Evolutionary conservation across 2,797 vertebrate species (phyloP).

Genomic region (Micropoecilia bifurca): DNA sequence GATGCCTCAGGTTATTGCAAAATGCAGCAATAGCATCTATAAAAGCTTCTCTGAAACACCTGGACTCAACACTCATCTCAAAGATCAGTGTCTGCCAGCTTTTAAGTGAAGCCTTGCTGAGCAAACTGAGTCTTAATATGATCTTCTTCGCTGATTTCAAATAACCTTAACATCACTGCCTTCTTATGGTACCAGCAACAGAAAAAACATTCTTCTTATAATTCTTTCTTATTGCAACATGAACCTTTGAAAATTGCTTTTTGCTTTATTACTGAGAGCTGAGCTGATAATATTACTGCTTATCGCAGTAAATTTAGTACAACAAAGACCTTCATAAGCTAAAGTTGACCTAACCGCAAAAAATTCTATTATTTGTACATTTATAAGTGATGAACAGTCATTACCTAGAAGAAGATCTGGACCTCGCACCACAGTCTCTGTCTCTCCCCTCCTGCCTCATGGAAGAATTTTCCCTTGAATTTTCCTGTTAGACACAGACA

Average conservation of each 20-base stretch:
- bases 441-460: slow-evolving; percentile 84
- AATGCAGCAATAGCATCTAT: not conserved
- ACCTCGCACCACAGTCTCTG: slow-evolving; percentile 83
- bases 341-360: not conserved
- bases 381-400: slow-evolving; percentile 1
- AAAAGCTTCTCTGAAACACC: not conserved
- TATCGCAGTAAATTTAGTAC: not conserved
- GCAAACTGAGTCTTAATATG: not conserved
- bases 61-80: not conserved
- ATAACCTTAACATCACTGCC: not conserved
- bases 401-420: slow-evolving; percentile 89
- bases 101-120: not conserved
- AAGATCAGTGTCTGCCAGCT: not conserved
- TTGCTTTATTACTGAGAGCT: not conserved
- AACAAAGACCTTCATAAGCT: not conserved
- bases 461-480: slow-evolving; percentile 83
- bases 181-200: not conserved
- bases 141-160: not conserved
- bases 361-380: not conserved
- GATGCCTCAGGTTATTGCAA: not conserved
- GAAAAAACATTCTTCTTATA: not conserved
- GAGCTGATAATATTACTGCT: not conserved
- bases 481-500: slow-evolving; percentile 57
- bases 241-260: not conserved
- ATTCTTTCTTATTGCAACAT: not conserved